Base-by-base conservation (phyloP, 2,797 vertebrate genomes). In the Taeniopygia guttata region DNA sequence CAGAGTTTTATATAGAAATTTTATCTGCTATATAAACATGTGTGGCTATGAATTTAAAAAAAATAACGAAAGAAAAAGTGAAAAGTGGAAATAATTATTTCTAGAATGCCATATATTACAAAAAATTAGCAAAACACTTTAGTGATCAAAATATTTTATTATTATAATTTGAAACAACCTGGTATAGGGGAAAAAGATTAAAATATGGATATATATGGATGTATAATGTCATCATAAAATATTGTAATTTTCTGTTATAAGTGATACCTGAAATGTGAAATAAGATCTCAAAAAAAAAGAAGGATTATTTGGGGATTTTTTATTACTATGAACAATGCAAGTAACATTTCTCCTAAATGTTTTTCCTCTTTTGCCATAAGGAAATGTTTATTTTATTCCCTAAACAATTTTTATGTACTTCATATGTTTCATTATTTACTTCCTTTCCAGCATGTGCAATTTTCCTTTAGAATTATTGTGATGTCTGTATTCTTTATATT, bases 101-200 rank as follows among this genome's bases (percentile, higher is more conserved):
- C 13, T 26, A 64, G 73, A 84, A 56, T 70, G 29, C 4, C 11
- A 64, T 48, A 16, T 55, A 66, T 51, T 74, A 76, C 3, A 60
- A 42, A 87, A 89, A 23, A 84, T 74, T 54, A 67, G 14, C 22
- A 49, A 60, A 88, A 62, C 21, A 70, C 26, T 84, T 82, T 51
- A n/a, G n/a, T 55, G 25, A 36, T 74, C 10, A 72, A 77, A 93
- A 74, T 77, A 62, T 36, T 94, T 82, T 91, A 52, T 80, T 81
- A 64, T 32, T 60, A 43, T 70, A 55, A 72, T 85, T 76, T 81
- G 19, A 85, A 89, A 75, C 11, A 78, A 67, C 43, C 15, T 89
- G 21, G 26, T 63, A 12, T 36, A 43, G 7, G 43, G 16, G 30
- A 55, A 30, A 49, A 51, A 38, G 0, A 43, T 74, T 58, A 74